Evolutionary conservation across 2,888 invertebrate genomes (phyloP).

Genomic region (Machimus rusticus): DNA sequence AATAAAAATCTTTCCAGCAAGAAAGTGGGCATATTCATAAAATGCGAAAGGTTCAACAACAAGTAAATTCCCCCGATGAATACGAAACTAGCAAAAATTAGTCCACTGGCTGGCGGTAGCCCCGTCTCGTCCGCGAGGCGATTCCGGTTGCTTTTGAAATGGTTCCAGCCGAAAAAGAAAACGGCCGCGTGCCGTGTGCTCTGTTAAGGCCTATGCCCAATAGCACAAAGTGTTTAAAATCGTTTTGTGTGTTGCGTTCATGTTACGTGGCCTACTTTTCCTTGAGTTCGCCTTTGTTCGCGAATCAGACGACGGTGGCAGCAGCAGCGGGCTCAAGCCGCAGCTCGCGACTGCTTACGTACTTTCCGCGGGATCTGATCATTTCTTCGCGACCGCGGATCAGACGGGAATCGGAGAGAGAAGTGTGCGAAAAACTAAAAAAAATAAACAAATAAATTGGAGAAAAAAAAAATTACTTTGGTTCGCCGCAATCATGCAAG

Average conservation of each 20-base stretch:
- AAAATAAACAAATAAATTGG: not conserved
- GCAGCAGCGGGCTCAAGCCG: not conserved
- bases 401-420: not conserved
- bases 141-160: not conserved
- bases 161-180: slow-evolving; percentile 16
- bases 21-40: not conserved
- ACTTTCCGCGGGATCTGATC: not conserved
- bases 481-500: not conserved
- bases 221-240: not conserved
- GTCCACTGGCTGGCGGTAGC: not conserved
- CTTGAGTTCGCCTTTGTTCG: not conserved
- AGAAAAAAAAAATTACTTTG: not conserved
- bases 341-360: not conserved
- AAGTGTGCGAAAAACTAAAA: not conserved
- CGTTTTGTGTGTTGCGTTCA: not conserved
- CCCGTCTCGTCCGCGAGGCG: not conserved
- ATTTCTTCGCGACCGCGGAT: not conserved
- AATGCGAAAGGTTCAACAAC: not conserved
- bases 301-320: not conserved
- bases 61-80: not conserved
- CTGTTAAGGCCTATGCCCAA: not conserved
- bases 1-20: not conserved
- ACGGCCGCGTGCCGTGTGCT: not conserved
- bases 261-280: slow-evolving; percentile 33
- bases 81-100: not conserved